These are phyloP conservation scores for Hemibagrus wyckioides DNA, from an alignment of 2,113 vertebrate genomes.

Conservation along the genomic window DNA sequence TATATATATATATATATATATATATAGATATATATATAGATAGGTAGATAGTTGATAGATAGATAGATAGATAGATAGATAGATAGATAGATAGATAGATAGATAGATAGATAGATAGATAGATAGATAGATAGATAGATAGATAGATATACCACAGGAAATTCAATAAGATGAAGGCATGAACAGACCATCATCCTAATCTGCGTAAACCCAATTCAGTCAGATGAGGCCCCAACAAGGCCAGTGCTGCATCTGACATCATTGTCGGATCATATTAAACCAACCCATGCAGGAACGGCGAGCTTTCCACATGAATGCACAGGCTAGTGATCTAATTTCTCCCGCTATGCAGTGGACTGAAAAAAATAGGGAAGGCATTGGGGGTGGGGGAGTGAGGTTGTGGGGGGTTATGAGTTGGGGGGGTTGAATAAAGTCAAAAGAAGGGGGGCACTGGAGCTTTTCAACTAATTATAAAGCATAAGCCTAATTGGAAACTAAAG, in stretches of 20 bases:
- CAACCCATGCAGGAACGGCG: constrained; percentile 57
- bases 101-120: too few relatives aligned
- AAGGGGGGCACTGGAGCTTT: constrained; percentile 48
- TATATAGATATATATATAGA: too few relatives aligned
- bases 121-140: too few relatives aligned
- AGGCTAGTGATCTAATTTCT: constrained; percentile 65
- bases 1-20: too few relatives aligned
- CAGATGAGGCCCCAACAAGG: constrained; percentile 33
- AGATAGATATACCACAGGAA: not conserved
- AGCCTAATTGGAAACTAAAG: constrained; percentile 71
- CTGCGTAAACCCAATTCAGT: constrained; percentile 26
- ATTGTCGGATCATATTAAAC: constrained; percentile 68
- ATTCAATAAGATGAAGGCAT: not conserved
- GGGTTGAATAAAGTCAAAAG: constrained; percentile 41
- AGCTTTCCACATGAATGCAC: constrained; percentile 64
- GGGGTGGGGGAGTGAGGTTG: constrained; percentile 22
- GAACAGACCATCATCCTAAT: constrained; percentile 20
- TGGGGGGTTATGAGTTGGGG: too few relatives aligned
- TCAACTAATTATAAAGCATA: constrained; percentile 67
- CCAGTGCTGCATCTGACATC: constrained; percentile 62
- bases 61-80: too few relatives aligned
- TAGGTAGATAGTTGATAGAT: too few relatives aligned
- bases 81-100: too few relatives aligned
- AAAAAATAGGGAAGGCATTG: constrained; percentile 41
- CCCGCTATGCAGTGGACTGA: constrained; percentile 54